These are phyloP conservation scores for Drosophila paulistorum DNA, from an alignment of 1,140 invertebrate genomes.

Conservation along the genomic window DNA sequence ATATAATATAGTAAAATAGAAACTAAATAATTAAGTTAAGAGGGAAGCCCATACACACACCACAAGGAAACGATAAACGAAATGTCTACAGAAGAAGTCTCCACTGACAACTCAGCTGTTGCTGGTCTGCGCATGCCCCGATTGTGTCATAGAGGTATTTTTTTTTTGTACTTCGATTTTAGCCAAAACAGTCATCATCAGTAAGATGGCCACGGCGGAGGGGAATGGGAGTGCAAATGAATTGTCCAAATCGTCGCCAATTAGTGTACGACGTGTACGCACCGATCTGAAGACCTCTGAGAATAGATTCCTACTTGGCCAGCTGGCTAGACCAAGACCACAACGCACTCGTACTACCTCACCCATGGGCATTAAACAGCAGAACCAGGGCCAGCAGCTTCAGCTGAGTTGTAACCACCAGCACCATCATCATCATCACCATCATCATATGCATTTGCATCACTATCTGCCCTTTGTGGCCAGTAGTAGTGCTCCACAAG, in stretches of 20 bases:
- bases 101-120: slow-evolving; percentile 60
- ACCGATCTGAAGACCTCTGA: slow-evolving; percentile 82
- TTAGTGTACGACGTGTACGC: slow-evolving; percentile 83
- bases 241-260: slow-evolving; percentile 70
- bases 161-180: slow-evolving; percentile 7
- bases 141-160: slow-evolving; percentile 73
- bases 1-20: not conserved
- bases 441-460: slow-evolving; percentile 32
- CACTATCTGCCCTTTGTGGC: slow-evolving; percentile 47
- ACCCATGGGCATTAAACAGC: slow-evolving; percentile 60
- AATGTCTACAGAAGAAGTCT: slow-evolving; percentile 48
- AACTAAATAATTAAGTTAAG: slow-evolving; percentile 38
- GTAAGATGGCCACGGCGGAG: not conserved
- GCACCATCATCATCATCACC: slow-evolving; percentile 29
- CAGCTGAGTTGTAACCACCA: slow-evolving; percentile 26
- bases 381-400: slow-evolving; percentile 25
- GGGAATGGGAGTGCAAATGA: not conserved
- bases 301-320: slow-evolving; percentile 64
- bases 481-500: slow-evolving; percentile 68
- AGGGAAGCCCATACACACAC: not conserved
- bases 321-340: slow-evolving; percentile 43
- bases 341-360: slow-evolving; percentile 50
- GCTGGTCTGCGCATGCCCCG: slow-evolving; percentile 70
- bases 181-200: slow-evolving; percentile 11
- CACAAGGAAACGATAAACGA: not conserved